Conservation (phyloP, 2,113 vertebrate species). For the Propithecus coquereli region DNA sequence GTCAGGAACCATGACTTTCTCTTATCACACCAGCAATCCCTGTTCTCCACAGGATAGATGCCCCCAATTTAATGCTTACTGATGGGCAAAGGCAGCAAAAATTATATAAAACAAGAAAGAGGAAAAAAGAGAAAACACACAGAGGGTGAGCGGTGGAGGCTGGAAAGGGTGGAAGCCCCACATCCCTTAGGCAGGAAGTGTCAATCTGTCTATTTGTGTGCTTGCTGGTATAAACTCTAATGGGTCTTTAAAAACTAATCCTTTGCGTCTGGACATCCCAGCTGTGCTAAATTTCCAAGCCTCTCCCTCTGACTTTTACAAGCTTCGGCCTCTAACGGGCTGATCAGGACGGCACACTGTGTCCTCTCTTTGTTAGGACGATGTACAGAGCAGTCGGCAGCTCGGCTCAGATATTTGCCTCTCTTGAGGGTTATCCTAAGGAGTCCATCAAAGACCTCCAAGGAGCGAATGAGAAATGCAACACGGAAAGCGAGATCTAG, state of each 20-base stretch:
- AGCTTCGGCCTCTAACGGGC: neutral
- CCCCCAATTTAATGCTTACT: neutral
- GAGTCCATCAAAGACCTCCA: neutral
- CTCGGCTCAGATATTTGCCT: neutral
- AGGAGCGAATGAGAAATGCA: neutral
- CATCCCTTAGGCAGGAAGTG: conserved; percentile 3
- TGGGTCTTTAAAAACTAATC: neutral
- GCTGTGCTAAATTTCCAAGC: conserved; percentile 44
- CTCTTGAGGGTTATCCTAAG: neutral
- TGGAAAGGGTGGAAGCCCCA: neutral
- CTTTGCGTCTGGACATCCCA: conserved; percentile 11
- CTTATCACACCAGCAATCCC: neutral
- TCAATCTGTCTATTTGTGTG: neutral
- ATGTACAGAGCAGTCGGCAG: neutral
- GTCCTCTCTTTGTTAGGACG: neutral
- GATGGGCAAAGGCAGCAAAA: neutral
- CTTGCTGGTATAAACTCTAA: neutral
- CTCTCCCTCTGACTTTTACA: conserved; percentile 33
- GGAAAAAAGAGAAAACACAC: neutral
- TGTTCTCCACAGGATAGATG: neutral
- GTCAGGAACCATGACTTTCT: neutral
- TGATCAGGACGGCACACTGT: neutral
- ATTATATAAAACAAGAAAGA: neutral
- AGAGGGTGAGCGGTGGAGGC: accelerated
- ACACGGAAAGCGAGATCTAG: neutral